phyloP scores from a whole-genome alignment of 2,888 invertebrate genomes.

The Hirudinaria manillensis region DNA sequence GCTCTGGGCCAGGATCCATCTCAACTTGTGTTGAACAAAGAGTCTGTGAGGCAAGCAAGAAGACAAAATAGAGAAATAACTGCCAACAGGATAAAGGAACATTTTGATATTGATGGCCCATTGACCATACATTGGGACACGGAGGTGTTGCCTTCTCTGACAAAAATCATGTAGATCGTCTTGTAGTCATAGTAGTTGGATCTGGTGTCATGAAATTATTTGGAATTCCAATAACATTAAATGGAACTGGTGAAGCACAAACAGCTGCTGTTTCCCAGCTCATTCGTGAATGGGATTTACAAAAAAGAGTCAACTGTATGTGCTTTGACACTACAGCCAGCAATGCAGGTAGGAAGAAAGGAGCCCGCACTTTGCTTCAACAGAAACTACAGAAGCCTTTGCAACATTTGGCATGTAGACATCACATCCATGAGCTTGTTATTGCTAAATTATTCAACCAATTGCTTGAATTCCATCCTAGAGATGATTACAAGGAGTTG shows the following conservation, averaged over 20 bases:
- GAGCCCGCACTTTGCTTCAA: background rate
- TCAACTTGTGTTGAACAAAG: conserved; percentile 52
- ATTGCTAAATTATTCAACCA: no score
- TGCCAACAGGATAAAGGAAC: background rate
- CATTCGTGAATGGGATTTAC: background rate
- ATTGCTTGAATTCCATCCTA: no score
- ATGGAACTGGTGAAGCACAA: background rate
- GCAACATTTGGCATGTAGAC: background rate
- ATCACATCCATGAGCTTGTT: no score
- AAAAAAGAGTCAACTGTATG: background rate
- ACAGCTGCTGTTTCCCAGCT: background rate
- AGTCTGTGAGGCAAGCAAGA: conserved; percentile 77
- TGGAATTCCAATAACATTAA: background rate
- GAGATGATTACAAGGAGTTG: no score
- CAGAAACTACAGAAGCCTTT: background rate
- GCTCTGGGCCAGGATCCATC: background rate
- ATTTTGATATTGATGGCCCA: background rate
- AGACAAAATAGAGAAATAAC: conserved; percentile 59
- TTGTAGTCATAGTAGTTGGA: background rate
- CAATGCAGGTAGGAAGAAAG: background rate
- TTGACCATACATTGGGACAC: background rate
- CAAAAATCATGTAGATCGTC: background rate
- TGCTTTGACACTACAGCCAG: background rate
- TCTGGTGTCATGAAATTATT: background rate
- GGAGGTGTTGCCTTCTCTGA: background rate